A percentile compares a stretch with the other conserved stretches of the same genome.
These are phyloP conservation scores for Halesus radiatus DNA, from an alignment of 1,140 invertebrate genomes.

Conservation along the genomic window DNA sequence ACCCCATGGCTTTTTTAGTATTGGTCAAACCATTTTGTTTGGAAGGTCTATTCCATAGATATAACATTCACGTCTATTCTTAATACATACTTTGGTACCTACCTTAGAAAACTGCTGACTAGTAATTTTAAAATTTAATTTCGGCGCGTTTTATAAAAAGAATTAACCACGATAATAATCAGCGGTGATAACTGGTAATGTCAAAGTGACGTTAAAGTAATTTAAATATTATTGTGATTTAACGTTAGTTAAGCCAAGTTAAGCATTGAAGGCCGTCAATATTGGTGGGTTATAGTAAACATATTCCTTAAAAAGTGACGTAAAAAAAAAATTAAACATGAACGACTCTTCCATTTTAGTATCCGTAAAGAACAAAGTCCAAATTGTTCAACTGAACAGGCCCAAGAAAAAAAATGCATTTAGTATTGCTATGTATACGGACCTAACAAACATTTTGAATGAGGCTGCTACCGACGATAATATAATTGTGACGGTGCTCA, in stretches of 20 bases:
- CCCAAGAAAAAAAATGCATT: slow-evolving; percentile 87
- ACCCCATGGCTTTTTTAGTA: too few species aligned
- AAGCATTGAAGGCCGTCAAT: background rate
- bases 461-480: slow-evolving; percentile 77
- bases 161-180: background rate
- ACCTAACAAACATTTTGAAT: slow-evolving; percentile 75
- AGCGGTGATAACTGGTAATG: background rate
- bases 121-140: background rate
- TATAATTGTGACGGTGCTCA: slow-evolving; percentile 78
- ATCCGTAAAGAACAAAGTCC: slow-evolving; percentile 60
- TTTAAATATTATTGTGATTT: background rate
- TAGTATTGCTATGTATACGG: slow-evolving; percentile 78
- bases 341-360: slow-evolving; percentile 58
- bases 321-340: slow-evolving; percentile 15
- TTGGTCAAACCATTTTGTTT: too few species aligned
- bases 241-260: background rate
- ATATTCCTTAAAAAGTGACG: background rate
- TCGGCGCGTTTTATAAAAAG: background rate
- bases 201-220: background rate
- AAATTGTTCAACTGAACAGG: slow-evolving; percentile 79
- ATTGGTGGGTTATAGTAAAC: background rate
- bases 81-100: too few species aligned
- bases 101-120: slow-evolving; percentile 1
- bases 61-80: too few species aligned
- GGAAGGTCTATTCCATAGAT: too few species aligned